Evolutionary conservation across 1,140 invertebrate genomes (phyloP).

Genomic region (Fopius arisanus): DNA sequence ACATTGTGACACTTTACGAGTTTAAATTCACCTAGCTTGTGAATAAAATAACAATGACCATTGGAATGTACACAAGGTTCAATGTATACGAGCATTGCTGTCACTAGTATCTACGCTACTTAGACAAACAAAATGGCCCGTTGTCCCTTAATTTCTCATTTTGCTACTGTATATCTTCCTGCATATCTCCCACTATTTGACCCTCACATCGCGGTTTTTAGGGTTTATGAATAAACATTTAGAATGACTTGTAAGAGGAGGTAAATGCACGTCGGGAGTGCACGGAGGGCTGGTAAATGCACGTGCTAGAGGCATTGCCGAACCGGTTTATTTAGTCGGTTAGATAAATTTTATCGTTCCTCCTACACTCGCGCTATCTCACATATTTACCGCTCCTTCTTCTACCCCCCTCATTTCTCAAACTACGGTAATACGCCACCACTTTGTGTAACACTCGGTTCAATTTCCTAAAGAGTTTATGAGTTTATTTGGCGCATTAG

Average conservation of each 20-base stretch:
- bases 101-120: not conserved
- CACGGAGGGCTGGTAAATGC: not conserved
- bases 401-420: not conserved
- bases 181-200: not conserved
- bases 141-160: not conserved
- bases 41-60: slow-evolving; percentile 5
- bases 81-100: not conserved
- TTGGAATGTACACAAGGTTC: not conserved
- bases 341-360: slow-evolving; percentile 30
- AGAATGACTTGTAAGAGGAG: not conserved
- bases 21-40: not conserved
- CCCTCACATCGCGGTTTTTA: not conserved
- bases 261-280: too few species aligned
- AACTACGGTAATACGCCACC: not conserved
- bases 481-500: not conserved
- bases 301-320: not conserved
- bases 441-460: not conserved
- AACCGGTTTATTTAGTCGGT: slow-evolving; percentile 24
- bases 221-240: not conserved
- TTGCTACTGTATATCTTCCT: not conserved
- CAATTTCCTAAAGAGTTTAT: not conserved
- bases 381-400: not conserved
- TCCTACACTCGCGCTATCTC: not conserved
- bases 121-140: not conserved
- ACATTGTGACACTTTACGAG: not conserved